Conservation (phyloP, 1,140 invertebrate species). For the Capitella teleta region DNA sequence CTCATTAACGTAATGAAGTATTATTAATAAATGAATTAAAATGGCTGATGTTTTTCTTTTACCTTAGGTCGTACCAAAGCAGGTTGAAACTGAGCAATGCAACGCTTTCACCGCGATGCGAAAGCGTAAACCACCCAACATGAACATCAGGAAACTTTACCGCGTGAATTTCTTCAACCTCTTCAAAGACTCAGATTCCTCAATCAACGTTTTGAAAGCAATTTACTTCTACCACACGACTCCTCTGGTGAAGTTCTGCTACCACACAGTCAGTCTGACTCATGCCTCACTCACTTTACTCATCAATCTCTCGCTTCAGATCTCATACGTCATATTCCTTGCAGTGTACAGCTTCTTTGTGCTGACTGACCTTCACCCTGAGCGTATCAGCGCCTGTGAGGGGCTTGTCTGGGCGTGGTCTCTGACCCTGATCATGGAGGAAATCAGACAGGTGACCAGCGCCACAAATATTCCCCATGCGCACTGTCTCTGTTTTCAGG, state of each 20-base stretch:
- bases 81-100: too few relatives aligned
- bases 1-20: too few relatives aligned
- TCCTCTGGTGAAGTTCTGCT: slow-evolving; percentile 18
- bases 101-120: not conserved
- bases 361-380: slow-evolving; percentile 9
- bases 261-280: slow-evolving; percentile 12
- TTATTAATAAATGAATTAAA: too few relatives aligned
- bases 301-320: slow-evolving; percentile 8
- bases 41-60: too few relatives aligned
- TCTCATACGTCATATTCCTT: slow-evolving; percentile 16
- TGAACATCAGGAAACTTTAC: too few relatives aligned
- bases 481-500: slow-evolving; percentile 4
- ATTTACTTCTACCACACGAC: slow-evolving; percentile 32
- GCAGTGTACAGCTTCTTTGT: slow-evolving; percentile 15
- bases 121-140: not conserved
- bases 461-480: too few relatives aligned
- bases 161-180: not conserved
- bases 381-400: slow-evolving; percentile 22
- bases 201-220: slow-evolving; percentile 21
- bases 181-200: not conserved
- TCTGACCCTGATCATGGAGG: slow-evolving; percentile 38
- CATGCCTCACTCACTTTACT: not conserved
- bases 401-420: slow-evolving; percentile 42
- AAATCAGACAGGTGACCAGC: slow-evolving; percentile 41
- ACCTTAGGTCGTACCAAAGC: too few relatives aligned